phyloP scores from a whole-genome alignment of 2,888 invertebrate genomes.

The Caenorhabditis uteleia region DNA sequence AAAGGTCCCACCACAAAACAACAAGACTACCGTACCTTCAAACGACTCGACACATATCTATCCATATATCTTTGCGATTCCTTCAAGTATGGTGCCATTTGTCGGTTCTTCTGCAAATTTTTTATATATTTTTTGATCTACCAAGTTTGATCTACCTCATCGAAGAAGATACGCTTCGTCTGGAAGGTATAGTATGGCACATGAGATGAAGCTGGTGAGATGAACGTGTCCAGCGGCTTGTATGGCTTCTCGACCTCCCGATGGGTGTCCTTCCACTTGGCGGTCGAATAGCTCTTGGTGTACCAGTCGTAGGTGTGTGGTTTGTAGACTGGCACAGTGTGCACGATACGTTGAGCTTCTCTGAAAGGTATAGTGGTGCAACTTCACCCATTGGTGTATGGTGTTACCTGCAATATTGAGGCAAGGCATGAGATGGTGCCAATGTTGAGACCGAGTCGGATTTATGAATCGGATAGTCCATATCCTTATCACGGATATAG shows the following conservation, averaged over 20 bases:
- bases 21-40: conserved; percentile 33
- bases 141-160: conserved; percentile 50
- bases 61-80: conserved; percentile 67
- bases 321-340: conserved; percentile 67
- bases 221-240: conserved; percentile 36
- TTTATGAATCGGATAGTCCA: conserved; percentile 48
- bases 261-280: conserved; percentile 61
- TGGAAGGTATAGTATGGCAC: conserved; percentile 68
- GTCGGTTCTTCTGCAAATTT: conserved; percentile 32
- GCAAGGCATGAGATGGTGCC: conserved; percentile 66
- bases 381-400: not conserved
- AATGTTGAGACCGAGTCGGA: conserved; percentile 62
- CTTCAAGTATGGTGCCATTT: conserved; percentile 50
- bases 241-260: conserved; percentile 55
- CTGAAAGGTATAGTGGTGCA: conserved; percentile 19
- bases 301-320: conserved; percentile 64
- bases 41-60: conserved; percentile 62
- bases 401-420: conserved; percentile 52
- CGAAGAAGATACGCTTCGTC: conserved; percentile 66
- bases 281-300: conserved; percentile 50
- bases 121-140: not conserved
- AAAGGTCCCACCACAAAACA: not conserved
- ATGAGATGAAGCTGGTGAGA: conserved; percentile 49
- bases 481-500: conserved; percentile 59
- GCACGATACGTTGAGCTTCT: conserved; percentile 67